A percentile compares a stretch with the other conserved stretches of the same genome.
These are phyloP conservation scores for Tholera decimalis DNA, from an alignment of 2,888 invertebrate genomes.

Conservation along the genomic window DNA sequence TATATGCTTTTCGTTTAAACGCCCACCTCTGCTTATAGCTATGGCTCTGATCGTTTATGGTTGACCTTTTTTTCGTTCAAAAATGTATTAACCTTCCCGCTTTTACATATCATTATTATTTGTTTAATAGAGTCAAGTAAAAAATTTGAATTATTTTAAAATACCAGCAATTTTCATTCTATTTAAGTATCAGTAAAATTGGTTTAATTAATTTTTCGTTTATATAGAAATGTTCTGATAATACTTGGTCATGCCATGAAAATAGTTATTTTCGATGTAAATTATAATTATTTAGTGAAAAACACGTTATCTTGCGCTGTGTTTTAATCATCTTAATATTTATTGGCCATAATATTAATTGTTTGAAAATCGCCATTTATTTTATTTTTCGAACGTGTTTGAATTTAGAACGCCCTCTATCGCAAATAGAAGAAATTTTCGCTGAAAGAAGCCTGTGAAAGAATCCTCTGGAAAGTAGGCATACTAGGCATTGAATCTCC, in stretches of 20 bases:
- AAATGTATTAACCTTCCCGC: not conserved
- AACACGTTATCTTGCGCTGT: not conserved
- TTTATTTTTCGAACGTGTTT: slow-evolving; percentile 81
- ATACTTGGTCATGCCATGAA: not conserved
- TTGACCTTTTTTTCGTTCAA: slow-evolving; percentile 19
- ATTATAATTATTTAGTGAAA: slow-evolving; percentile 12
- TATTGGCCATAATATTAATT: slow-evolving; percentile 67
- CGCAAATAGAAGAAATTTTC: slow-evolving; percentile 77
- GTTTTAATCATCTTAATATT: slow-evolving; percentile 24
- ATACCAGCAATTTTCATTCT: not conserved
- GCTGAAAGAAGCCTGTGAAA: slow-evolving; percentile 91
- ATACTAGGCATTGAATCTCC: slow-evolving; percentile 90
- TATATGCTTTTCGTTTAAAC: no score
- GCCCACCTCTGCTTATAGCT: no score
- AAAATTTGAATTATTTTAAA: no score
- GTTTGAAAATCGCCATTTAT: slow-evolving; percentile 56
- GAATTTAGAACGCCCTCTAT: slow-evolving; percentile 89
- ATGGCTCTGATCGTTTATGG: slow-evolving; percentile 37
- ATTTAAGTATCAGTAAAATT: not conserved
- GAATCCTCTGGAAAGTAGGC: slow-evolving; percentile 91
- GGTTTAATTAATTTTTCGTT: not conserved
- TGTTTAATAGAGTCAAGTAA: not conserved
- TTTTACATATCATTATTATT: not conserved
- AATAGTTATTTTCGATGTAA: not conserved
- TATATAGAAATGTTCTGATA: slow-evolving; percentile 18